These are phyloP conservation scores for Polypterus senegalus DNA, from an alignment of 2,113 vertebrate genomes.

Conservation along the genomic window DNA sequence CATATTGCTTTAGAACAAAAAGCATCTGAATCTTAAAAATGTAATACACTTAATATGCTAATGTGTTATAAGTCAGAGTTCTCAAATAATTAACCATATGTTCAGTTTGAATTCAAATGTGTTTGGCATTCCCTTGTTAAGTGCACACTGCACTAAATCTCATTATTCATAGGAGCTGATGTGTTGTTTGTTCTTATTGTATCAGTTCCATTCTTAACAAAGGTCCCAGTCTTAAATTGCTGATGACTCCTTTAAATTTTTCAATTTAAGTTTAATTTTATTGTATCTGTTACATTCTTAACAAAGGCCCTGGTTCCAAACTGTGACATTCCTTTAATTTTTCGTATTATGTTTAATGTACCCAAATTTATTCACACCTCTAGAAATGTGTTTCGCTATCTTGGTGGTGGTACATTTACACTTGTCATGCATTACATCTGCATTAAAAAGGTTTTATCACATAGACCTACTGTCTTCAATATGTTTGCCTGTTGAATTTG, in stretches of 20 bases:
- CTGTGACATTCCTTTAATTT: too few species aligned
- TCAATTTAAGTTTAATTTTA: too few species aligned
- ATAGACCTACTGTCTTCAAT: too few species aligned
- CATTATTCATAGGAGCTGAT: conserved; percentile 35
- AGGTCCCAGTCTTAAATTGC: conserved; percentile 29
- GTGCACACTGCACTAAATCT: conserved; percentile 32
- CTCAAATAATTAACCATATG: conserved; percentile 43
- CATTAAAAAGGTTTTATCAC: too few species aligned
- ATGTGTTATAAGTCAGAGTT: conserved; percentile 26
- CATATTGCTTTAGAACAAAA: conserved; percentile 18
- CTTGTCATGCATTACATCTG: too few species aligned
- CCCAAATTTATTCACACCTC: too few species aligned
- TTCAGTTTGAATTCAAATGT: conserved; percentile 30
- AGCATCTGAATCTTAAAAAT: conserved; percentile 13
- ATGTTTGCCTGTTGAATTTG: too few species aligned
- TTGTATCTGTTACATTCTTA: too few species aligned
- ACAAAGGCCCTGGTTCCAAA: too few species aligned
- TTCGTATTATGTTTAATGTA: too few species aligned
- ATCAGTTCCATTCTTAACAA: conserved; percentile 21
- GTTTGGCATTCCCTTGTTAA: conserved; percentile 33
- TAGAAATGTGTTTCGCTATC: too few species aligned
- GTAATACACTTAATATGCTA: conserved; percentile 18
- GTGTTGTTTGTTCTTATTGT: conserved; percentile 38
- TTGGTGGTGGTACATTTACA: too few species aligned
- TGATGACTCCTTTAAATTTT: neutral